phyloP scores from a whole-genome alignment of 2,797 vertebrate genomes.

The Poeciliopsis presidionis region DNA sequence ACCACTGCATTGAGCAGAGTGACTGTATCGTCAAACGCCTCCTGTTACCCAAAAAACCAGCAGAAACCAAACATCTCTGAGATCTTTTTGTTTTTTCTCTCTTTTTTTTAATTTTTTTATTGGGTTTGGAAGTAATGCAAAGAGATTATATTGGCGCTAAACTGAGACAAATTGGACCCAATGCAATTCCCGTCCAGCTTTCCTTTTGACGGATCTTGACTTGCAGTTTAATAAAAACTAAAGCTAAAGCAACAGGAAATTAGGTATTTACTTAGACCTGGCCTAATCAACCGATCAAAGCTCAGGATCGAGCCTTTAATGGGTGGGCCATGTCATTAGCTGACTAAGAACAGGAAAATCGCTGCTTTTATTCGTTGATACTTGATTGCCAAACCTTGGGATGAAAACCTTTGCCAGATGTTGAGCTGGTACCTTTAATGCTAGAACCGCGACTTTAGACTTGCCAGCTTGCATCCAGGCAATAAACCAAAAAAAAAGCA shows the following conservation, averaged over 20 bases:
- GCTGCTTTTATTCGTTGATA: background rate
- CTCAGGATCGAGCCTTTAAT: background rate
- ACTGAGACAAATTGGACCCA: background rate
- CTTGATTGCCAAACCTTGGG: background rate
- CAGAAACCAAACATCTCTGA: background rate
- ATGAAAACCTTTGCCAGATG: background rate
- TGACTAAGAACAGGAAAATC: background rate
- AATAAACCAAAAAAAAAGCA: background rate
- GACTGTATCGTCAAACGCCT: background rate
- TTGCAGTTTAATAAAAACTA: background rate
- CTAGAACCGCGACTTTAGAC: background rate
- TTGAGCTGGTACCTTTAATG: background rate
- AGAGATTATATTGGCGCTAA: background rate
- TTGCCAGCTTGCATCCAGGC: background rate
- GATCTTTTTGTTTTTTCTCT: background rate
- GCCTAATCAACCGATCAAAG: background rate
- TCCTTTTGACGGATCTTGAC: background rate
- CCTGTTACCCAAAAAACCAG: background rate
- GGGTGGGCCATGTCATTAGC: background rate
- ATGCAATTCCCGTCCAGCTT: background rate
- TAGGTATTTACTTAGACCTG: background rate
- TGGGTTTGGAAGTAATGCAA: background rate
- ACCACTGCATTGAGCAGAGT: background rate
- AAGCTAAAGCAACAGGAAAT: conserved; percentile 13
- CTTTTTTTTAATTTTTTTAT: background rate